Conservation (phyloP, 2,797 vertebrate species). For the Gallirallus australis region DNA sequence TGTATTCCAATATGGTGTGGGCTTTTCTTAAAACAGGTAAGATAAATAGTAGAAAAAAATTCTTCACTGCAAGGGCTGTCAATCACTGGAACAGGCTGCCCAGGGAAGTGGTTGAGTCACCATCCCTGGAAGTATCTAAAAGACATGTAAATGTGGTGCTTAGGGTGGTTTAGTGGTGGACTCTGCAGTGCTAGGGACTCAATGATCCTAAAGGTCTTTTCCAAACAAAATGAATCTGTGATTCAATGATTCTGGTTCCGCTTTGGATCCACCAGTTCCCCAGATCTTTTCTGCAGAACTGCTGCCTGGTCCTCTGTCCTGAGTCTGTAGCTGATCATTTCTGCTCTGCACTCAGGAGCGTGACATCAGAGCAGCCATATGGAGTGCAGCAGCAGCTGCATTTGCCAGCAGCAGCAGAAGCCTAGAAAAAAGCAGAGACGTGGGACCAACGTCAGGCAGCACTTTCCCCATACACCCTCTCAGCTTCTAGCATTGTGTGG, state of each 20-base stretch:
- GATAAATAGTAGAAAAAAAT: background rate
- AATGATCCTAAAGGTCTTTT: background rate
- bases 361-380: background rate
- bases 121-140: background rate
- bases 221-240: background rate
- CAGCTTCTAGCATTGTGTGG: background rate
- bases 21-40: background rate
- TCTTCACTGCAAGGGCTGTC: background rate
- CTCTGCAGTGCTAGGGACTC: background rate
- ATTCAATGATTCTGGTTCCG: background rate
- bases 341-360: background rate
- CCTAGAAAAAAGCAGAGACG: background rate
- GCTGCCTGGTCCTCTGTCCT: background rate
- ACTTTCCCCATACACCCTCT: background rate
- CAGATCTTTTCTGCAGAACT: background rate
- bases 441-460: background rate
- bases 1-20: background rate
- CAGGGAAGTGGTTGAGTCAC: background rate
- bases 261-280: background rate
- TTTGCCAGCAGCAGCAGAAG: background rate
- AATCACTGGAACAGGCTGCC: background rate
- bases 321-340: background rate
- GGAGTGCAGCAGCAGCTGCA: background rate
- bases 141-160: rapidly evolving
- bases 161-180: background rate